A percentile compares a stretch with the other conserved stretches of the same genome.
Conservation (phyloP, 1,140 invertebrate species). For the Neodiprion lecontei region DNA sequence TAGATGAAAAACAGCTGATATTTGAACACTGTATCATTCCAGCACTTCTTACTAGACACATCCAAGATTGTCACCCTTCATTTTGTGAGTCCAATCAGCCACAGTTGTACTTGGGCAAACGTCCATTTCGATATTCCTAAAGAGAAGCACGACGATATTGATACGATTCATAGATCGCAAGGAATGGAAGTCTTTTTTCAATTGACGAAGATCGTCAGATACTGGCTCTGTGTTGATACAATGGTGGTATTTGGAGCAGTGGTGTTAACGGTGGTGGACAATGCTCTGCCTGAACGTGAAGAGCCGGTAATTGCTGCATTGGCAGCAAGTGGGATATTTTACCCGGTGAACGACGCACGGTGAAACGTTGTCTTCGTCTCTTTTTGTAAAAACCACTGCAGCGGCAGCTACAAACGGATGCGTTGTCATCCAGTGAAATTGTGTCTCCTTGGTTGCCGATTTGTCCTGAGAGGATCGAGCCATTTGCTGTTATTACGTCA, state of each 20-base stretch:
- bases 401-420: slow-evolving; percentile 83
- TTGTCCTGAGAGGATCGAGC: slow-evolving; percentile 80
- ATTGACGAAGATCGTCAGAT: slow-evolving; percentile 59
- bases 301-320: slow-evolving; percentile 67
- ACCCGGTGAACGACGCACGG: slow-evolving; percentile 73
- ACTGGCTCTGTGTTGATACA: slow-evolving; percentile 66
- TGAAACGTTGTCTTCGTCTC: slow-evolving; percentile 70
- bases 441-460: slow-evolving; percentile 64
- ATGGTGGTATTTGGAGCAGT: slow-evolving; percentile 59
- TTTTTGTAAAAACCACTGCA: slow-evolving; percentile 75
- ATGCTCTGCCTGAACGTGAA: slow-evolving; percentile 56
- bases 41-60: background rate
- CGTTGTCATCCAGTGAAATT: slow-evolving; percentile 71
- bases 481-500: slow-evolving; percentile 92
- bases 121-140: slow-evolving; percentile 40
- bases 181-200: slow-evolving; percentile 37
- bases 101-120: slow-evolving; percentile 37
- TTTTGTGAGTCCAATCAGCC: background rate
- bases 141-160: slow-evolving; percentile 34
- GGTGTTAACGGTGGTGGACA: slow-evolving; percentile 58
- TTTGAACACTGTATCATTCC: background rate
- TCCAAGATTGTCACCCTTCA: background rate
- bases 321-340: slow-evolving; percentile 77
- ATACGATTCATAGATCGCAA: slow-evolving; percentile 29
- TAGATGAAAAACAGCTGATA: background rate